A percentile compares a stretch with the other conserved stretches of the same genome.
phyloP scores from a whole-genome alignment of 2,113 vertebrate genomes.

The Ascaphus truei region DNA sequence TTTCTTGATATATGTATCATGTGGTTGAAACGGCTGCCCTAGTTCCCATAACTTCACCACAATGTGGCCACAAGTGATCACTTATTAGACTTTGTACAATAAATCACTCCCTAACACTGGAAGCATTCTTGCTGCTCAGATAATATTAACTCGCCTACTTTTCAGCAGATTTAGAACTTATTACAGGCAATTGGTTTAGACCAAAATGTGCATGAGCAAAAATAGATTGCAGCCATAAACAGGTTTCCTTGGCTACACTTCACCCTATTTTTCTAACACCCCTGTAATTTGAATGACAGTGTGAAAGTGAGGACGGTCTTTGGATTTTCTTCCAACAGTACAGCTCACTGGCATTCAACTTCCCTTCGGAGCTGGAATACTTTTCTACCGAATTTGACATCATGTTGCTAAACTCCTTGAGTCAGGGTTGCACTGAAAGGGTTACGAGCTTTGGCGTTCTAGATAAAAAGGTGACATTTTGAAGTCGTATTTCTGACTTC shows the following conservation, averaged over 20 bases:
- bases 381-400: too few species aligned
- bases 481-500: background rate
- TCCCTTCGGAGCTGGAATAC: background rate
- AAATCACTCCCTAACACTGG: slow-evolving; percentile 11
- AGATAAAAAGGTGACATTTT: slow-evolving; percentile 7
- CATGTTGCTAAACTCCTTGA: too few species aligned
- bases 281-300: slow-evolving; percentile 10
- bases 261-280: slow-evolving; percentile 2
- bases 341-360: background rate
- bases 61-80: slow-evolving; percentile 30
- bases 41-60: slow-evolving; percentile 20
- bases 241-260: slow-evolving; percentile 7
- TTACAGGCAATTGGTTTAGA: background rate
- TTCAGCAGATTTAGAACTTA: background rate
- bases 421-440: too few species aligned
- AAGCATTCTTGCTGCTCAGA: background rate
- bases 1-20: slow-evolving; percentile 17
- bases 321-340: background rate
- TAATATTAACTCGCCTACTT: background rate
- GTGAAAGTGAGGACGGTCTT: slow-evolving; percentile 24
- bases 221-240: background rate
- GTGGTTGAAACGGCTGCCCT: slow-evolving; percentile 15
- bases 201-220: background rate
- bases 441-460: background rate
- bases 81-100: slow-evolving; percentile 7